Percentiles rank a stretch among this genome's conserved stretches.
These are phyloP conservation scores for Panopea generosa DNA, from an alignment of 2,888 invertebrate species.

Conservation along the genomic window DNA sequence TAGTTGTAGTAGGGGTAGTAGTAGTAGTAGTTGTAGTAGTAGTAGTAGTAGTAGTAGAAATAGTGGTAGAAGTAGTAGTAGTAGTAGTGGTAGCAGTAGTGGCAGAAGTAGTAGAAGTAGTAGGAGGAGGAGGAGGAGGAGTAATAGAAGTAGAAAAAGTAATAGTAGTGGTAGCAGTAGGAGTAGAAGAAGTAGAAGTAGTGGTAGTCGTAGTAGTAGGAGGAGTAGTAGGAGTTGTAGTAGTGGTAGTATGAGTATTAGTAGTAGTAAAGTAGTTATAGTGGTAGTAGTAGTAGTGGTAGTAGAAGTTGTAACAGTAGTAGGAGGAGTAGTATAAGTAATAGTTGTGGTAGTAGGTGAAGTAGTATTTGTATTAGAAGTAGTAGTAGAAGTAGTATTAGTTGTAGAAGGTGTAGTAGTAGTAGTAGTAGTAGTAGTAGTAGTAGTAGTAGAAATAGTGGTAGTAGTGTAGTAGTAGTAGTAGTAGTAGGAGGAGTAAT, in stretches of 20 bases:
- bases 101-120: constrained; percentile 2
- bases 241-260: neutral
- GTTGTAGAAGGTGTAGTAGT: no score
- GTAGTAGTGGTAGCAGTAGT: constrained; percentile 8
- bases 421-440: no score
- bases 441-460: no score
- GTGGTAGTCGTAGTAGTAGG: constrained; percentile 9
- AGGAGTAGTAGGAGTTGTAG: constrained; percentile 20
- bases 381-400: no score
- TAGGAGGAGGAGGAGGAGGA: constrained; percentile 17
- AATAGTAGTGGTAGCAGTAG: constrained; percentile 1
- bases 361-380: no score
- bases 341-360: no score
- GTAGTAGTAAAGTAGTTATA: no score
- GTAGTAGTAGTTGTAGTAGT: constrained; percentile 24
- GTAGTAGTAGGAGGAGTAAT: no score
- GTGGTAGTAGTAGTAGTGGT: no score
- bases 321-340: no score
- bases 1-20: constrained; percentile 24
- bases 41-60: constrained; percentile 16
- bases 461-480: no score
- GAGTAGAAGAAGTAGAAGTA: constrained; percentile 2
- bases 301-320: no score
- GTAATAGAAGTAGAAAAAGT: constrained; percentile 12
- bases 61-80: constrained; percentile 22